These are phyloP conservation scores for Formicarius rufipectus DNA, from an alignment of 2,113 vertebrate genomes.

Conservation along the genomic window DNA sequence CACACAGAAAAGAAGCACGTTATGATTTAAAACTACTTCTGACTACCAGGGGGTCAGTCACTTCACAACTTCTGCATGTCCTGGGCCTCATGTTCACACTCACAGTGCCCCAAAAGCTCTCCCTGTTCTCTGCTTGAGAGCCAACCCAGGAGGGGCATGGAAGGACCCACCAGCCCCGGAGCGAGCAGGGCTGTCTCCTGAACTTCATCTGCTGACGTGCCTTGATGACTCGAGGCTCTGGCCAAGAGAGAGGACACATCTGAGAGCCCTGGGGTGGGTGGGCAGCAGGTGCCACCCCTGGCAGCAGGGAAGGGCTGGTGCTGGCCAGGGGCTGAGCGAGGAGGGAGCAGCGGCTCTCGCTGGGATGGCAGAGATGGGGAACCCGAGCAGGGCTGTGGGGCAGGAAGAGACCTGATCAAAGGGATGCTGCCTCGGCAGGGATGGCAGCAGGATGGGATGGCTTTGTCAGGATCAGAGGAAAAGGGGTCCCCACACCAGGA, in stretches of 20 bases:
- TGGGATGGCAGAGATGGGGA: not conserved
- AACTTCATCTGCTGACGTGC: not conserved
- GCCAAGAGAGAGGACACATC: not conserved
- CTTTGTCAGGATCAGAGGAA: not conserved
- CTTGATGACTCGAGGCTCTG: not conserved
- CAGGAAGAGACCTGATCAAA: not conserved
- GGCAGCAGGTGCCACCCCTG: slow-evolving; percentile 6
- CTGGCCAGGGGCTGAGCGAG: not conserved
- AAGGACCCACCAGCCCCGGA: not conserved
- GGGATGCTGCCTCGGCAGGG: not conserved
- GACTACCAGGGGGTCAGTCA: not conserved
- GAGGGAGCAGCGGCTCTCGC: not conserved
- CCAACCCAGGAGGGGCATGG: accelerated
- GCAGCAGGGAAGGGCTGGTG: not conserved
- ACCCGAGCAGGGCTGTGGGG: not conserved
- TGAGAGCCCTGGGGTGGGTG: not conserved
- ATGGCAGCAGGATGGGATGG: not conserved
- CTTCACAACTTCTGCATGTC: not conserved
- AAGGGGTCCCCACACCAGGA: not conserved
- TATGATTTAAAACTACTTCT: not conserved
- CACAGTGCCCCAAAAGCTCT: not conserved
- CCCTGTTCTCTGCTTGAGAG: not conserved
- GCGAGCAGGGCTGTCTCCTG: accelerated
- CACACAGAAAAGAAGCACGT: not conserved
- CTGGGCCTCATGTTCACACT: not conserved